A percentile compares a stretch with the other conserved stretches of the same genome.
phyloP scores from a whole-genome alignment of 2,888 invertebrate genomes.

The Epistrophe grossulariae region DNA sequence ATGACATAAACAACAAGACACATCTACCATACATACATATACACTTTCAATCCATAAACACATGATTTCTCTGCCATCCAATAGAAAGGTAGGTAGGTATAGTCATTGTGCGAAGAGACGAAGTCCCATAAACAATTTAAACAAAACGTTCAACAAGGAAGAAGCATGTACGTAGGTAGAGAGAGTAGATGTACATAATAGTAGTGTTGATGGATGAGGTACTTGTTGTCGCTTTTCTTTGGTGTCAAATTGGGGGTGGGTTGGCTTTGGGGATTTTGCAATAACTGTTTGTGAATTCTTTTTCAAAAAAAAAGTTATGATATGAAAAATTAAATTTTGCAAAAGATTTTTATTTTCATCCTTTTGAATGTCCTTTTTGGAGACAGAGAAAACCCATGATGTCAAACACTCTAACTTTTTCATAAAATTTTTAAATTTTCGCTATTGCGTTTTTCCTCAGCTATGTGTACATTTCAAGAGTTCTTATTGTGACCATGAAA shows the following conservation, averaged over 20 bases:
- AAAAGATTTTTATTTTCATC: neutral
- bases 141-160: neutral
- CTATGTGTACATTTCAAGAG: neutral
- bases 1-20: neutral
- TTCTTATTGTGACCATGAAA: neutral
- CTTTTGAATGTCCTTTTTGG: neutral
- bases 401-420: neutral
- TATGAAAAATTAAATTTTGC: neutral
- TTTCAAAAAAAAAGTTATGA: neutral
- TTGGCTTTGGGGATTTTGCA: neutral
- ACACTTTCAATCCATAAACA: neutral
- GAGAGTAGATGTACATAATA: too few relatives aligned
- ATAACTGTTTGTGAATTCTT: neutral
- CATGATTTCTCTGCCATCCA: neutral
- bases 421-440: neutral
- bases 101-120: neutral
- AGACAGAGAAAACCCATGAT: neutral
- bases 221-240: neutral
- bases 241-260: neutral
- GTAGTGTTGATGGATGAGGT: neutral
- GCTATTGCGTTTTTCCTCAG: neutral
- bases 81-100: neutral
- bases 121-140: conserved; percentile 7
- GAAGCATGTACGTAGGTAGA: neutral
- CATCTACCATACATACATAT: neutral